phyloP scores from a whole-genome alignment of 2,797 vertebrate species.

The Florisuga fusca region DNA sequence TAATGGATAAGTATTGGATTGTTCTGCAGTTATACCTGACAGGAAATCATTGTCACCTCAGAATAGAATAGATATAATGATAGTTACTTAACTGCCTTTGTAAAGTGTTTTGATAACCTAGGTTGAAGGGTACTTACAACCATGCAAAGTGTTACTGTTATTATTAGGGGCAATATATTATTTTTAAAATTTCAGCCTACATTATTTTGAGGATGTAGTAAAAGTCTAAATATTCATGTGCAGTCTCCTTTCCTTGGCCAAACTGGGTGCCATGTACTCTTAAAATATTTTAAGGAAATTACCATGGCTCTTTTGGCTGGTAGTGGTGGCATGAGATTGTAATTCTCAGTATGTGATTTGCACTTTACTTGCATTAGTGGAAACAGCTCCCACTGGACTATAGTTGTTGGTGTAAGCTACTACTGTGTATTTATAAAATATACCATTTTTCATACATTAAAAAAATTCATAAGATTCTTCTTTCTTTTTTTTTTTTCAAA shows the following conservation, averaged over 20 bases:
- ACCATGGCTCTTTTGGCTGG: neutral
- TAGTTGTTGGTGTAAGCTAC: neutral
- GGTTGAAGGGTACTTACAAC: slow-evolving; percentile 45
- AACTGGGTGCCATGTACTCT: neutral
- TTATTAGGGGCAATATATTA: neutral
- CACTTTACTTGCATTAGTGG: neutral
- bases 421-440: neutral
- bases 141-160: slow-evolving; percentile 30
- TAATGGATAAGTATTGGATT: slow-evolving; percentile 53
- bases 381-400: neutral
- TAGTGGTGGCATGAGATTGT: accelerated
- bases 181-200: slow-evolving; percentile 30
- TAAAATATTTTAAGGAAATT: neutral
- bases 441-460: neutral
- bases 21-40: slow-evolving; percentile 59
- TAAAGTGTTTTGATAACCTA: slow-evolving; percentile 55
- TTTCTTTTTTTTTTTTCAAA: neutral
- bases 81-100: slow-evolving; percentile 49
- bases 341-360: neutral
- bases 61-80: slow-evolving; percentile 44
- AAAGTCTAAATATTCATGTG: neutral
- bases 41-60: slow-evolving; percentile 48
- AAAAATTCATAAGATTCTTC: neutral
- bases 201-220: neutral
- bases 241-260: neutral